Percentiles rank a stretch among this genome's conserved stretches.
These are phyloP conservation scores for Coremacera marginata DNA, from an alignment of 2,888 invertebrate genomes.

Conservation along the genomic window DNA sequence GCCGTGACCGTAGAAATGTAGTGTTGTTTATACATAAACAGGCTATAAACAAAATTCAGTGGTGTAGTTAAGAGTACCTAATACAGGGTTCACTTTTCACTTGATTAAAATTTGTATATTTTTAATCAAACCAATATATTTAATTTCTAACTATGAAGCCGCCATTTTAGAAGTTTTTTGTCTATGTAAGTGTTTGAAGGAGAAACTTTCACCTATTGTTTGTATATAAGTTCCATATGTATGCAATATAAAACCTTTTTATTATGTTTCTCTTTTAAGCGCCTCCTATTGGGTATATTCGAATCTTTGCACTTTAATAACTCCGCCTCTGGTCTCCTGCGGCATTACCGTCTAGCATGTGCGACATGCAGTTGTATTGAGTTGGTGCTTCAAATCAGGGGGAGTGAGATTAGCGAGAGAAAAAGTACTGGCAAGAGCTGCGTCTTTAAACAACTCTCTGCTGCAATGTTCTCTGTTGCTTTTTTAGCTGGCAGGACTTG, in stretches of 20 bases:
- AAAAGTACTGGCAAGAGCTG: neutral
- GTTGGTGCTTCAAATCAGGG: too few relatives aligned
- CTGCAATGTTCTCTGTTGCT: neutral
- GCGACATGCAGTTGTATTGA: neutral
- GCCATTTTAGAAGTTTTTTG: conserved; percentile 22
- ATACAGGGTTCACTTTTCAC: conserved; percentile 29
- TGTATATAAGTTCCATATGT: too few relatives aligned
- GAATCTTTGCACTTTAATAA: neutral
- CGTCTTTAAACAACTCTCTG: neutral
- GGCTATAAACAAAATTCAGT: conserved; percentile 65
- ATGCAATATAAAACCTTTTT: too few relatives aligned
- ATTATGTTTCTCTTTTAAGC: conserved; percentile 3
- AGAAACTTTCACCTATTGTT: neutral
- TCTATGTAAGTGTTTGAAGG: neutral
- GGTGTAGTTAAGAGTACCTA: conserved; percentile 51
- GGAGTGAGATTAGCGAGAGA: neutral
- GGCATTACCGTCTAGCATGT: neutral
- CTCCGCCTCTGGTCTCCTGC: conserved; percentile 34
- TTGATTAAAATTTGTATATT: too few relatives aligned
- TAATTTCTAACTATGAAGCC: neutral
- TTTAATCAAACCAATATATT: too few relatives aligned
- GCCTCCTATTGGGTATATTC: conserved; percentile 23
- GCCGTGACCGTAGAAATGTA: conserved; percentile 38
- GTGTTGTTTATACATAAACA: conserved; percentile 60
- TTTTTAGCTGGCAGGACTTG: neutral